Percentiles rank a stretch among this genome's conserved stretches.
phyloP scores from a whole-genome alignment of 2,113 vertebrate species.

The Mesocricetus auratus region DNA sequence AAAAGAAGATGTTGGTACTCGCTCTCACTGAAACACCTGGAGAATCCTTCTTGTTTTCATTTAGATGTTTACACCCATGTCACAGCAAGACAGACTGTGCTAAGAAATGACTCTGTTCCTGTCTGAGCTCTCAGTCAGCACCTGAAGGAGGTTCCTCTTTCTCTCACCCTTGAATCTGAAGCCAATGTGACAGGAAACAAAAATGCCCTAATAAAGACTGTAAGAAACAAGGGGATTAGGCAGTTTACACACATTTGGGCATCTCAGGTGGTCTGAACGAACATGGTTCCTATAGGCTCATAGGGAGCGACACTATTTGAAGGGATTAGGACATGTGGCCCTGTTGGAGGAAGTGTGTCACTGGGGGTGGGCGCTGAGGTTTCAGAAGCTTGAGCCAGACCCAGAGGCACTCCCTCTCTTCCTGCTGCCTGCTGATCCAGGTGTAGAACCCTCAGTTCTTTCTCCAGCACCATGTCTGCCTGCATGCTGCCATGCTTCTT shows the following conservation, averaged over 20 bases:
- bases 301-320: background rate
- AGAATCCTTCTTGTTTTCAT: background rate
- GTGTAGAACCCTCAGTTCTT: background rate
- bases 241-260: background rate
- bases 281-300: background rate
- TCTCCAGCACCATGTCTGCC: no score
- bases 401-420: background rate
- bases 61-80: background rate
- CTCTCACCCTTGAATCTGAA: background rate
- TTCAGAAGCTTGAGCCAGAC: background rate
- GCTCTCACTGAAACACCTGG: rapidly evolving
- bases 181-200: background rate
- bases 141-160: background rate
- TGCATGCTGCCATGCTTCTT: background rate
- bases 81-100: background rate
- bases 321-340: background rate
- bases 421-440: background rate
- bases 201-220: background rate
- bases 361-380: background rate
- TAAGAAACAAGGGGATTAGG: background rate
- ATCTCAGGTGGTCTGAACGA: background rate
- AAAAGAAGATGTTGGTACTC: background rate
- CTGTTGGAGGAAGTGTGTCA: background rate
- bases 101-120: background rate
- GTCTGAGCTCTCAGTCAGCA: background rate